These are phyloP conservation scores for Microplitis demolitor DNA, from an alignment of 1,140 invertebrate species.

Conservation along the genomic window DNA sequence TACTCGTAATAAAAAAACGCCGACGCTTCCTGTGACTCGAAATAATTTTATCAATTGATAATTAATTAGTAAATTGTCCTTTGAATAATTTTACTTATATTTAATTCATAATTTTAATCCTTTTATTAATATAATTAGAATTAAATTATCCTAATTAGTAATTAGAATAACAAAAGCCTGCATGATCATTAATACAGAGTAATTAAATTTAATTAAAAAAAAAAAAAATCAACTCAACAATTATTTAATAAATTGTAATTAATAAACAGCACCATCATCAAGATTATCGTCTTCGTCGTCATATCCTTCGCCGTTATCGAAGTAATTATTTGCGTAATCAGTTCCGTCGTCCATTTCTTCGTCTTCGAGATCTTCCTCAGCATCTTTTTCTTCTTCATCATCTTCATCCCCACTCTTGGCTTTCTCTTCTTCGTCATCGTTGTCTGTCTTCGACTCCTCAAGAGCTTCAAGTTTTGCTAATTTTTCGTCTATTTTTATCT, in stretches of 20 bases:
- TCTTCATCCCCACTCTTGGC: constrained; percentile 62
- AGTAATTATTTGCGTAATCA: constrained; percentile 83
- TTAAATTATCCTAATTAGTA: too few species aligned
- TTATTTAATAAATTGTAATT: background rate
- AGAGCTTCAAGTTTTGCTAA: constrained; percentile 68
- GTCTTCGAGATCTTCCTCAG: constrained; percentile 62
- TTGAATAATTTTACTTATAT: background rate
- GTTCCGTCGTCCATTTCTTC: constrained; percentile 76
- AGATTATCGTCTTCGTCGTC: constrained; percentile 85
- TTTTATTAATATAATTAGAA: background rate
- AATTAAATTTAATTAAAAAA: background rate
- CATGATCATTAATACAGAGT: too few species aligned
- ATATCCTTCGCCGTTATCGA: constrained; percentile 86
- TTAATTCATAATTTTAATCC: background rate
- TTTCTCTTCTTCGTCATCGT: constrained; percentile 60
- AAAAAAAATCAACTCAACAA: background rate
- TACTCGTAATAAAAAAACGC: constrained; percentile 59
- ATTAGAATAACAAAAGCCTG: too few species aligned
- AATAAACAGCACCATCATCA: constrained; percentile 72
- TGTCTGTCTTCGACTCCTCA: constrained; percentile 57
- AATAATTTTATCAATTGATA: background rate
- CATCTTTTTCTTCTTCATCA: constrained; percentile 37
- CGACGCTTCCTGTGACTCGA: constrained; percentile 55
- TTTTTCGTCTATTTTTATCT: constrained; percentile 57
- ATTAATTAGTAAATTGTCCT: background rate